Conservation (phyloP, 1,140 invertebrate genomes). For the Drosophila gunungcola region DNA sequence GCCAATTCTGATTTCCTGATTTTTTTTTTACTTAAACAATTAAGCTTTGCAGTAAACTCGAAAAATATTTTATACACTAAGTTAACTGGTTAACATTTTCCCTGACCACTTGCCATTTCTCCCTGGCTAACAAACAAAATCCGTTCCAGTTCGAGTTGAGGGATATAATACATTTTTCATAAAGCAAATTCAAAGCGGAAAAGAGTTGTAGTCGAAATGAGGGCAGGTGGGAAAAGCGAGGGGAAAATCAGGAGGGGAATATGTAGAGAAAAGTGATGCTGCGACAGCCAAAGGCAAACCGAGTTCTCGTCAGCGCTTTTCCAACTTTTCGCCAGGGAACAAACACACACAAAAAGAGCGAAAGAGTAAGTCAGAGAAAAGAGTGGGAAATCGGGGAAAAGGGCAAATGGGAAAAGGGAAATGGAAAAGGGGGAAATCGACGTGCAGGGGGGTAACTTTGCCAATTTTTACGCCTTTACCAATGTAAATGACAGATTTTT, state of each 20-base stretch:
- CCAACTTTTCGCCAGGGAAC: conserved; percentile 51
- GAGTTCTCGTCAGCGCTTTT: conserved; percentile 59
- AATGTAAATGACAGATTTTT: conserved; percentile 70
- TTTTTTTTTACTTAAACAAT: neutral
- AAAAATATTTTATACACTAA: neutral
- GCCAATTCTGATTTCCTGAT: too few relatives aligned
- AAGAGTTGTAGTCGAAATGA: conserved; percentile 39
- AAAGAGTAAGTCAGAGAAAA: conserved; percentile 8
- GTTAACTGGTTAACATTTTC: conserved; percentile 16
- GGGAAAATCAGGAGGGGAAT: conserved; percentile 12
- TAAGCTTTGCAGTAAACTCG: neutral
- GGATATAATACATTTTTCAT: conserved; percentile 36
- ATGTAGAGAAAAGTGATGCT: neutral
- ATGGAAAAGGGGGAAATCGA: too few relatives aligned
- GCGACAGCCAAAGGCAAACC: conserved; percentile 44
- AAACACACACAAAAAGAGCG: conserved; percentile 10
- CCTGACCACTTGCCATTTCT: conserved; percentile 12
- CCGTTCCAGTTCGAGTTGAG: conserved; percentile 32
- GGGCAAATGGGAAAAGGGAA: too few relatives aligned
- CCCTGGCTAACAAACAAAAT: conserved; percentile 11
- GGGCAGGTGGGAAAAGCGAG: conserved; percentile 8
- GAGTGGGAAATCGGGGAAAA: neutral
- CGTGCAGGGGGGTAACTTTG: neutral
- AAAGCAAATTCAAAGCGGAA: conserved; percentile 43
- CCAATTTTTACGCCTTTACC: conserved; percentile 63